phyloP scores from a whole-genome alignment of 64 coral and sea anemone species.

The Actinia tenebrosa region DNA sequence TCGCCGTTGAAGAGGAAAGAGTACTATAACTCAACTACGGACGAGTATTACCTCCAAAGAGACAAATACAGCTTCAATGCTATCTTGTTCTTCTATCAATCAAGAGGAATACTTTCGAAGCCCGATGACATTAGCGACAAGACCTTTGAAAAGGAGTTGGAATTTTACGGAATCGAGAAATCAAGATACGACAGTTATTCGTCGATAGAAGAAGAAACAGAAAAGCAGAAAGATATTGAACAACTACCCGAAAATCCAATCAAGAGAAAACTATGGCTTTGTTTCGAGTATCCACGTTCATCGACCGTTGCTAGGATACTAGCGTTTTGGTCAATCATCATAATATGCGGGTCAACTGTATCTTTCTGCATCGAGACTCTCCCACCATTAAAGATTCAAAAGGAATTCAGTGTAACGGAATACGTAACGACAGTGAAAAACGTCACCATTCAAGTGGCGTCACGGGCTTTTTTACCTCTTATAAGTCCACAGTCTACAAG shows the following conservation, averaged over 20 bases:
- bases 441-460: neutral
- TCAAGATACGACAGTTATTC: neutral
- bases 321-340: slow-evolving; percentile 45
- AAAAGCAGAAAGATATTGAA: neutral
- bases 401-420: neutral
- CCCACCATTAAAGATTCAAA: neutral
- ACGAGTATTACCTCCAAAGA: slow-evolving; percentile 71
- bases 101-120: slow-evolving; percentile 72
- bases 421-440: neutral
- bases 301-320: slow-evolving; percentile 39
- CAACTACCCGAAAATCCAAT: slow-evolving; percentile 27
- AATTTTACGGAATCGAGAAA: slow-evolving; percentile 62
- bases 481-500: neutral
- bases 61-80: slow-evolving; percentile 75
- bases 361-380: slow-evolving; percentile 75
- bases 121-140: slow-evolving; percentile 51
- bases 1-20: slow-evolving; percentile 48
- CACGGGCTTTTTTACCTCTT: neutral
- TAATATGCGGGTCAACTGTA: slow-evolving; percentile 52
- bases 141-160: slow-evolving; percentile 53
- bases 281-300: slow-evolving; percentile 64
- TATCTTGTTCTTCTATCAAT: slow-evolving; percentile 85
- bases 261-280: slow-evolving; percentile 52
- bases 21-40: slow-evolving; percentile 45
- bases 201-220: neutral